Percentiles rank a stretch among this genome's conserved stretches.
Evolutionary conservation across 2,888 invertebrate genomes (phyloP).

Genomic region (Scelioninae gen. 2): DNA sequence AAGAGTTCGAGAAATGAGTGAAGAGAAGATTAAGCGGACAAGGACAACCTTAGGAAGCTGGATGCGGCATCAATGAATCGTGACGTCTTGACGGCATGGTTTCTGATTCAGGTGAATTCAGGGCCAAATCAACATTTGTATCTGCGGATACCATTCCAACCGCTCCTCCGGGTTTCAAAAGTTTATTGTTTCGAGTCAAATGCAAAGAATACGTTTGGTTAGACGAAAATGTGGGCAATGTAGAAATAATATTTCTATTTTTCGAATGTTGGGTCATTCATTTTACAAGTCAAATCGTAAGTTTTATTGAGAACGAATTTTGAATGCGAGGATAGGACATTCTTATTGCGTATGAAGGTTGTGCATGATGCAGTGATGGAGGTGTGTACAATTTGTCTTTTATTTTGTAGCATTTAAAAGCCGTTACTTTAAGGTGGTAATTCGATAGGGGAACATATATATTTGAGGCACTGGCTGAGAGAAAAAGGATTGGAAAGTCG

Average conservation of each 20-base stretch:
- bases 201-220: not conserved
- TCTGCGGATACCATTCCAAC: conserved; percentile 43
- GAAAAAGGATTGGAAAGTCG: too few relatives aligned
- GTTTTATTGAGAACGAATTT: too few relatives aligned
- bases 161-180: conserved; percentile 26
- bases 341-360: not conserved
- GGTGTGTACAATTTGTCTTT: too few relatives aligned
- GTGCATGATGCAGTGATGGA: too few relatives aligned
- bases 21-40: conserved; percentile 65
- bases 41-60: conserved; percentile 65
- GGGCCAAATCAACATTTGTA: conserved; percentile 74
- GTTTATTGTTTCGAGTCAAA: conserved; percentile 20
- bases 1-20: conserved; percentile 66
- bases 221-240: not conserved
- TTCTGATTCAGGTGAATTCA: conserved; percentile 75
- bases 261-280: not conserved
- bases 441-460: too few relatives aligned
- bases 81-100: conserved; percentile 69
- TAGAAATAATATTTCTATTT: not conserved
- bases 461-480: too few relatives aligned
- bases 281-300: not conserved
- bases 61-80: conserved; percentile 65
- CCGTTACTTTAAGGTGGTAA: too few relatives aligned
- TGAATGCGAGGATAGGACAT: not conserved
- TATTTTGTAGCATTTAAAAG: too few relatives aligned